phyloP scores from a whole-genome alignment of 1,140 invertebrate species.

The Idris sp. region DNA sequence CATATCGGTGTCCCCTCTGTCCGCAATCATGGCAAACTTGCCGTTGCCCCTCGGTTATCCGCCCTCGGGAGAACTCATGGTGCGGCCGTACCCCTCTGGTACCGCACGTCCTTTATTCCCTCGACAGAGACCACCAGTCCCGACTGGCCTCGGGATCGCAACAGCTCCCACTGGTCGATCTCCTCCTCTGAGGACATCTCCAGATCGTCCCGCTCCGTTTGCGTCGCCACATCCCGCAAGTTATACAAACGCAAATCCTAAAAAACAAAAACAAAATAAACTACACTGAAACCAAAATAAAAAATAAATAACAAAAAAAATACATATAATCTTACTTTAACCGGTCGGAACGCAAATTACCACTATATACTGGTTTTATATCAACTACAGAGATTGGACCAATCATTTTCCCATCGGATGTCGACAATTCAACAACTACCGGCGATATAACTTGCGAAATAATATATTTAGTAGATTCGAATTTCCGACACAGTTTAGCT shows the following conservation, averaged over 20 bases:
- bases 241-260: neutral
- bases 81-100: neutral
- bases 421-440: conserved; percentile 20
- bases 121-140: too few species aligned
- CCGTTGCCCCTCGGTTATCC: too few species aligned
- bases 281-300: conserved; percentile 3
- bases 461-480: conserved; percentile 15
- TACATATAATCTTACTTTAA: neutral
- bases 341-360: conserved; percentile 2
- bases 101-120: too few species aligned
- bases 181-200: too few species aligned
- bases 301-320: neutral
- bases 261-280: neutral
- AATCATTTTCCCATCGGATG: neutral
- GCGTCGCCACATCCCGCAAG: neutral
- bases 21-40: conserved; percentile 1
- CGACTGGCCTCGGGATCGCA: too few species aligned
- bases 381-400: conserved; percentile 15
- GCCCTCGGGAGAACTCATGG: neutral
- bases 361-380: conserved; percentile 21
- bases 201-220: neutral
- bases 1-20: neutral
- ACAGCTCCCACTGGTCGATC: too few species aligned
- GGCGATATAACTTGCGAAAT: conserved; percentile 16
- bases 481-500: conserved; percentile 17